Evolutionary conservation across 2,888 invertebrate genomes (phyloP), one percentile per base, ranked within the genome.

Genomic region (Automeris io): DNA sequence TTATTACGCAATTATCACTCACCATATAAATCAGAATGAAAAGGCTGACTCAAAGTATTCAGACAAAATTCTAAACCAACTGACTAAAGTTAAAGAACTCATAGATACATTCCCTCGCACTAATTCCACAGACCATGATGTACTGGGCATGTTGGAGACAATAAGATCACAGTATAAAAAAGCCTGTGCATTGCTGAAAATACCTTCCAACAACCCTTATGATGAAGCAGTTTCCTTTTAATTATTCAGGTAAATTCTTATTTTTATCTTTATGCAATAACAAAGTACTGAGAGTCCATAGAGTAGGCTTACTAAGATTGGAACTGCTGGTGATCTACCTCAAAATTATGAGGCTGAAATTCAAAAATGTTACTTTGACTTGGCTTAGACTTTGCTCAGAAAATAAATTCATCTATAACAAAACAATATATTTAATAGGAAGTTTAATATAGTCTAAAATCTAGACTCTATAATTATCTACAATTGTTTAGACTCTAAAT

Each of bases 81-180:
- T 93, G 24, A 58, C 70, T 18, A 90, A 88, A 55, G 72, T 95
- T 0, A 83, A 89, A 35, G 65, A 82, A 6, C 70, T 90, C 2
- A 90, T 95, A 37, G 79, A 89, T 8, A 51, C 68, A 8, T 94
- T 94, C 73, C 94, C 95, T 0, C 70, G 55, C 11, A 76, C 70
- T 0, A 95, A 95, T 67, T 87, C 89, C 24, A 89, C 90, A 36
- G 83, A 90, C 3, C 70, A 89, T 22, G 93, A 95, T 66, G 89
- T 94, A 45, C 57, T 92, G 38, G 85, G 79, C 2, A 69, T 88
- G 36, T 77, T 90, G 0, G 90, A 92, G 52, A 81, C 80, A 29
- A 90, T 95, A 33, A 89, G 93, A 51, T 89, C 88, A 1, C 88
- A 91, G 35, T 93, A 90, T 62, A 93, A 91, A 50, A 92, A 90